phyloP scores from a whole-genome alignment of 2,888 invertebrate genomes.

The Brachypalpus laphriformis region DNA sequence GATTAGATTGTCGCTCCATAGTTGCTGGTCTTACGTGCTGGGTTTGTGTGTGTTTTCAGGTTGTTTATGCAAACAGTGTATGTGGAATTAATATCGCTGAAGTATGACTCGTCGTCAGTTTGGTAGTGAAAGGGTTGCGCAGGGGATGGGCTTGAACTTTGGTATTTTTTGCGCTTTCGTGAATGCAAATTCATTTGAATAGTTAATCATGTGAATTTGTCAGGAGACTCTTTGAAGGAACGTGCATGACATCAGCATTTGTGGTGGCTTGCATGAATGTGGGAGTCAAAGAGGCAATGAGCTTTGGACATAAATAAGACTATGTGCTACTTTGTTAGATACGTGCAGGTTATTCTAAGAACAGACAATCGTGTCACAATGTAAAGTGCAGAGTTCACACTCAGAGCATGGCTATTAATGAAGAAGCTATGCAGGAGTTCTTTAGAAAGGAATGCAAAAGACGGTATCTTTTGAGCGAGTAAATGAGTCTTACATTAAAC shows the following conservation, averaged over 20 bases:
- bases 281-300: conserved; percentile 42
- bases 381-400: conserved; percentile 2
- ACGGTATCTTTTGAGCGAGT: too few relatives aligned
- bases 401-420: background rate
- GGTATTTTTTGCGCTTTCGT: conserved; percentile 64
- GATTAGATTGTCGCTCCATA: conserved; percentile 53
- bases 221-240: conserved; percentile 4
- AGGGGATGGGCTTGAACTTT: conserved; percentile 68
- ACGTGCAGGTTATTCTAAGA: background rate
- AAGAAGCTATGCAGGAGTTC: background rate
- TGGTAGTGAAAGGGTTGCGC: conserved; percentile 47
- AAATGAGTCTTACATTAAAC: too few relatives aligned
- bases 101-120: conserved; percentile 2
- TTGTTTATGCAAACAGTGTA: conserved; percentile 38
- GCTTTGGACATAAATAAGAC: conserved; percentile 11
- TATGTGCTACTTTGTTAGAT: background rate
- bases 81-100: conserved; percentile 46
- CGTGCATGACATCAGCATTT: conserved; percentile 68
- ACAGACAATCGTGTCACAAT: background rate
- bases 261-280: conserved; percentile 33
- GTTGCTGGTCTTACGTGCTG: conserved; percentile 15
- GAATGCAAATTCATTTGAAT: conserved; percentile 68
- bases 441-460: too few relatives aligned
- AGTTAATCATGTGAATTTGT: conserved; percentile 67
- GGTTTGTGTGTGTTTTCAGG: background rate